A percentile compares a stretch with the other conserved stretches of the same genome.
Evolutionary conservation across 2,888 invertebrate species (phyloP).

Genomic region (Noctua janthe): DNA sequence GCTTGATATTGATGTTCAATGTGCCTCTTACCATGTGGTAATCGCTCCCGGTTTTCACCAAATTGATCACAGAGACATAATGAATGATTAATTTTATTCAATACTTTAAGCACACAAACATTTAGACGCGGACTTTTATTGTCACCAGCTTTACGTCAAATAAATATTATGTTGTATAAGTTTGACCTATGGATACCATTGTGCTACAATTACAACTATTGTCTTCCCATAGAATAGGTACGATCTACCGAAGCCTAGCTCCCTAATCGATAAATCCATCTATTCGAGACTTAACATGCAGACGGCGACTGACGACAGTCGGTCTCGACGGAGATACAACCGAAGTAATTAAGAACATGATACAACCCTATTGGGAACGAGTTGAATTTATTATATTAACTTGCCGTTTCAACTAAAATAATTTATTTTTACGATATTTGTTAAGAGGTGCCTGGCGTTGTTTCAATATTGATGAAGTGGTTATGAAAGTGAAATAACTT

Average conservation of each 20-base stretch:
- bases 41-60: too few relatives aligned
- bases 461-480: neutral
- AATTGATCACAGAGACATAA: too few relatives aligned
- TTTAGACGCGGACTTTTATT: neutral
- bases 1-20: too few relatives aligned
- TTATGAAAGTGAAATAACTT: neutral
- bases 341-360: conserved; percentile 29
- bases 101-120: neutral
- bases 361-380: conserved; percentile 29
- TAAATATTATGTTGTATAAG: neutral
- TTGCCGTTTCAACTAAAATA: neutral
- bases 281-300: conserved; percentile 38
- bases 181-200: neutral
- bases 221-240: neutral
- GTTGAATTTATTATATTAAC: neutral
- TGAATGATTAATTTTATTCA: neutral
- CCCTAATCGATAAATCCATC: conserved; percentile 34
- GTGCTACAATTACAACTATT: neutral
- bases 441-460: neutral
- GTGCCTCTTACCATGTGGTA: too few relatives aligned
- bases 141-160: too few relatives aligned
- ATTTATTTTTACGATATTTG: neutral
- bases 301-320: conserved; percentile 23
- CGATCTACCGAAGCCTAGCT: conserved; percentile 17
- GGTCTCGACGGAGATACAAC: conserved; percentile 43